These are phyloP conservation scores for Anticlea derivata DNA, from an alignment of 2,888 invertebrate species.

Conservation along the genomic window DNA sequence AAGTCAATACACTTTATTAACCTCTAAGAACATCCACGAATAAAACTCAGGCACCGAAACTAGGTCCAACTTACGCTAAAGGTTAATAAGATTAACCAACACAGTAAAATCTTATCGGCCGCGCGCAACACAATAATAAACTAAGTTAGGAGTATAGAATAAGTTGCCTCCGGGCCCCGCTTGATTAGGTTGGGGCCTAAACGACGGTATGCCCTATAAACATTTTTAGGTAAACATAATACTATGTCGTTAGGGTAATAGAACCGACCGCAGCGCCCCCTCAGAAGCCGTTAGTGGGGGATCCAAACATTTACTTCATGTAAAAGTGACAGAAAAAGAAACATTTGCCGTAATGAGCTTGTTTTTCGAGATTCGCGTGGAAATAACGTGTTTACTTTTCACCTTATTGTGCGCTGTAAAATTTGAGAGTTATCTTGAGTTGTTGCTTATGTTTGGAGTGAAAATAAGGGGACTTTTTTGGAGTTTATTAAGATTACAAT, in stretches of 20 bases:
- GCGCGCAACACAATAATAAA: conserved; percentile 36
- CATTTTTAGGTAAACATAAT: conserved; percentile 80
- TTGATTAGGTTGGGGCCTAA: conserved; percentile 72
- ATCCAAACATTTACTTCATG: conserved; percentile 49
- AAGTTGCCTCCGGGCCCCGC: conserved; percentile 55
- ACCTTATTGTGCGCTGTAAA: conserved; percentile 21
- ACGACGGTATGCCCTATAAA: conserved; percentile 68
- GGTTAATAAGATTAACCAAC: conserved; percentile 34
- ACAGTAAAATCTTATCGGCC: conserved; percentile 34
- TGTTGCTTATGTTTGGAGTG: conserved; percentile 19
- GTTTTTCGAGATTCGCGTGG: conserved; percentile 28
- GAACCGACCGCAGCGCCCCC: conserved; percentile 59
- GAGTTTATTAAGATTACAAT: conserved; percentile 15
- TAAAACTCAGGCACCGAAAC: conserved; percentile 20
- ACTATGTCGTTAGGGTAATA: conserved; percentile 78
- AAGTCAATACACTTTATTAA: conserved; percentile 12
- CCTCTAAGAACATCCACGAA: conserved; percentile 9
- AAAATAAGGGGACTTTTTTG: conserved; percentile 19
- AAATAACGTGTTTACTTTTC: conserved; percentile 29
- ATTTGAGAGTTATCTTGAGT: conserved; percentile 23
- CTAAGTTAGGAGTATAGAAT: conserved; percentile 43
- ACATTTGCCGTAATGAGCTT: conserved; percentile 37
- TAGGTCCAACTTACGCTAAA: conserved; percentile 28
- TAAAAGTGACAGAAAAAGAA: conserved; percentile 50
- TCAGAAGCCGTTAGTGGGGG: conserved; percentile 34